A percentile compares a stretch with the other conserved stretches of the same genome.
These are phyloP conservation scores for Ara ararauna DNA, from an alignment of 2,797 vertebrate genomes.

Conservation along the genomic window DNA sequence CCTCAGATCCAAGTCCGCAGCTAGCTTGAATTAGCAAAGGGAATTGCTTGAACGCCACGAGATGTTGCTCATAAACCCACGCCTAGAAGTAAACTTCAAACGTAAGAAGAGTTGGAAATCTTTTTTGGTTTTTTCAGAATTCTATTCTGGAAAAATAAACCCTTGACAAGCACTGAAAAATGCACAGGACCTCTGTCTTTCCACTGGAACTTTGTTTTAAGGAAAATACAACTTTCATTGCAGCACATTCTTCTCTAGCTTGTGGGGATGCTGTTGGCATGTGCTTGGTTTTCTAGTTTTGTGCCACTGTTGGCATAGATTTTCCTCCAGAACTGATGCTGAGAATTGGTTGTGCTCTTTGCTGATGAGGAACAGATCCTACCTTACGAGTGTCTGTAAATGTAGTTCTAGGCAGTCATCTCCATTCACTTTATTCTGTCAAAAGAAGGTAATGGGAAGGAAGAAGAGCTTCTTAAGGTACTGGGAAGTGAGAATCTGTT, in stretches of 20 bases:
- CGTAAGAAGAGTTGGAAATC: neutral
- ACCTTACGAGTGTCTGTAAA: neutral
- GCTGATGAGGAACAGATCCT: neutral
- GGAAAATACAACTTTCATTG: neutral
- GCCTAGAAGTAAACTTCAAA: neutral
- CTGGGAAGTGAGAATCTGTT: neutral
- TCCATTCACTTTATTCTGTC: neutral
- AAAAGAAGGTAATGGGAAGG: neutral
- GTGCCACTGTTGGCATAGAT: neutral
- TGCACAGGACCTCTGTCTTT: neutral
- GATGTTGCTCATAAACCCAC: neutral
- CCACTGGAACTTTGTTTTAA: neutral
- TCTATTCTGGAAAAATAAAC: neutral
- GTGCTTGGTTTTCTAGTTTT: neutral
- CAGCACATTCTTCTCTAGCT: neutral
- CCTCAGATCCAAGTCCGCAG: neutral
- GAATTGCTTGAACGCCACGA: neutral
- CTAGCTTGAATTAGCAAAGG: neutral
- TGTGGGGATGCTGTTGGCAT: neutral
- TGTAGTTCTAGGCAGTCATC: neutral
- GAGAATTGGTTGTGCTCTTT: neutral
- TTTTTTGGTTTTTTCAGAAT: neutral
- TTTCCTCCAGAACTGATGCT: neutral
- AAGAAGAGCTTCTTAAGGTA: neutral
- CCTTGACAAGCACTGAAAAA: neutral